Evolutionary conservation across 2,888 invertebrate genomes (phyloP), one percentile per base, ranked within the genome.

Genomic region (Xestia ashworthii): DNA sequence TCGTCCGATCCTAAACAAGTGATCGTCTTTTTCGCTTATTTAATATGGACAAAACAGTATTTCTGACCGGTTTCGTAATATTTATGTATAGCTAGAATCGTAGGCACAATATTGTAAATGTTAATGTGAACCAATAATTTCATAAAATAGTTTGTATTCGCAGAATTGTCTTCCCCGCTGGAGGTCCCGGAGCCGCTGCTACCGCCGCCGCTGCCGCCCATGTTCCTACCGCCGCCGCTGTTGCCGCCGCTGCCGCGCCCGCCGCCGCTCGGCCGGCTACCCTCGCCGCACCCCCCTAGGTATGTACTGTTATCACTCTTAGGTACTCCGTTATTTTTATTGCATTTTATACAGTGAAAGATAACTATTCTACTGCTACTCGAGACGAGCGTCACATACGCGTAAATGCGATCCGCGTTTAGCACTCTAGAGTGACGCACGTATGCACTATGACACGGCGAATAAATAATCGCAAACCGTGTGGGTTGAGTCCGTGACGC

Each of bases 151-250:
- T 55, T 55, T 55, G 5, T 12, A 14, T 14, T 84, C 91, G 3
- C 92, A 97, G 97, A 97, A 88, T 92, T 97, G 76, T 93, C 95
- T 67, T 97, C 97, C 67, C 97, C 97, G 66, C 92, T 97, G 87
- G 95, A 95, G 5, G 80, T 78, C 25, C 85, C 86, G 5, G 93
- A 89, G 25, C 14, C 81, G 14, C 71, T 84, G 60, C 96, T 97
- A 60, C 97, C 96, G 78, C 95, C 78, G 16, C 78, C 77, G 5
- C 60, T 77, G 22, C 77, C 97, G 82, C 96, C 97, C 1, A 96
- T 97, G 87, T 97, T 97, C 94, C 76, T 75, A n/a, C 75, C 97
- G 83, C 96, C 97, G 72, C 96, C 97, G 78, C 92, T 96, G 73
- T 98, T 76, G 53, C 76, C 76, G 5, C 76, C 75, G 0, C 75